Percentiles rank a stretch among this genome's conserved stretches.
Conservation (phyloP, 2,797 vertebrate genomes). For the Acanthurus lineatus region DNA sequence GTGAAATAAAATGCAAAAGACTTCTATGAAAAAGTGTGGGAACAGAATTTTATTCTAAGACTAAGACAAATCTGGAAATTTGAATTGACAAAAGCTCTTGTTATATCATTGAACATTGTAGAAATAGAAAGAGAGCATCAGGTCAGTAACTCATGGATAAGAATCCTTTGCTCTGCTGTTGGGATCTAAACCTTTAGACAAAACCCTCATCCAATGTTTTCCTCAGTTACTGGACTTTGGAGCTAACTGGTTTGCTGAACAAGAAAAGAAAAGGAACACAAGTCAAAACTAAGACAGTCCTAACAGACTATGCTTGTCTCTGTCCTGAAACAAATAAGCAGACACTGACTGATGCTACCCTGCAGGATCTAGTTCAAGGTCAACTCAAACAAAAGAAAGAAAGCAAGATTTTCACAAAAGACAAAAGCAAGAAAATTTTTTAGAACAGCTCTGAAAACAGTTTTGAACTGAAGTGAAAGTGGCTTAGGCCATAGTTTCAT, state of each 20-base stretch:
- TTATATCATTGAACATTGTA: background rate
- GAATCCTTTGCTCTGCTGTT: background rate
- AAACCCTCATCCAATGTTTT: background rate
- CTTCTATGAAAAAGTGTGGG: background rate
- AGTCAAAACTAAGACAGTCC: background rate
- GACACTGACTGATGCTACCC: background rate
- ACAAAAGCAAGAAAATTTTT: conserved; percentile 6
- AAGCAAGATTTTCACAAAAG: background rate
- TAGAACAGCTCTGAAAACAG: conserved; percentile 9
- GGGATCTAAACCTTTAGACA: conserved; percentile 15
- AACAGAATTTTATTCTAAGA: background rate
- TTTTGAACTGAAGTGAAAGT: conserved; percentile 25
- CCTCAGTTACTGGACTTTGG: background rate
- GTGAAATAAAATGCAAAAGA: no score
- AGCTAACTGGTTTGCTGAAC: conserved; percentile 1
- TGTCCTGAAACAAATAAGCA: conserved; percentile 6
- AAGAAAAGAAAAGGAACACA: background rate
- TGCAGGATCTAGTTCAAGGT: conserved; percentile 17
- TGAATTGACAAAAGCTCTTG: background rate
- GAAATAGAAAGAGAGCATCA: background rate
- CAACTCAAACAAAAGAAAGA: background rate
- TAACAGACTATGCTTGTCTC: background rate
- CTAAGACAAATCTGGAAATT: background rate
- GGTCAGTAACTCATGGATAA: background rate
- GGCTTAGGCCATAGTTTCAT: conserved; percentile 45